Conservation (phyloP, 2,113 vertebrate species). For the Dolichotis patagonum region DNA sequence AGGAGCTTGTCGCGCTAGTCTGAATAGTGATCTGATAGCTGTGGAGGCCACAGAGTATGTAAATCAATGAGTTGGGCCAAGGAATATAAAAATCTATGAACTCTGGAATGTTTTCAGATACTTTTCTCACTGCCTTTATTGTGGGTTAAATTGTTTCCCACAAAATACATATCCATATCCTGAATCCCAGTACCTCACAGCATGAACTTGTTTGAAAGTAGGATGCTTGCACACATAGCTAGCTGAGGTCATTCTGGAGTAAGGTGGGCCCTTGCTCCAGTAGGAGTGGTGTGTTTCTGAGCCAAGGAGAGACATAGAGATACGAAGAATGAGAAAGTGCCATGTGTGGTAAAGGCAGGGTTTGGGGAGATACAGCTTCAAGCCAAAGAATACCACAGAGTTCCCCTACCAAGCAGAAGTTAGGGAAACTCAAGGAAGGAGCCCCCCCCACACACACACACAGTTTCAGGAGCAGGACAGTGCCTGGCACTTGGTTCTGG, state of each 20-base stretch:
- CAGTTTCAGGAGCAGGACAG: background rate
- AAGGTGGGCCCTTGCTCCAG: no score
- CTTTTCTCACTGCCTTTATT: background rate
- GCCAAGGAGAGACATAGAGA: background rate
- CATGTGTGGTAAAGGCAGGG: no score
- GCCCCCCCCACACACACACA: no score
- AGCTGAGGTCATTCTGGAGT: background rate
- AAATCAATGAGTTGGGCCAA: background rate
- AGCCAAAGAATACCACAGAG: background rate
- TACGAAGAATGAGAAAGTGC: background rate
- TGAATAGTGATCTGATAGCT: background rate
- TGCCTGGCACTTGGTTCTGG: rapidly evolving
- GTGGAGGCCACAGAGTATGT: background rate
- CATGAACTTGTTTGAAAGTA: background rate
- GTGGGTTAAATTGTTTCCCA: background rate
- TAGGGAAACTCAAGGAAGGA: background rate
- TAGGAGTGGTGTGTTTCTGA: background rate
- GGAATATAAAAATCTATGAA: background rate
- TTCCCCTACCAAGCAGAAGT: background rate
- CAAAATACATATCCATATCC: background rate
- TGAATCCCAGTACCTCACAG: background rate
- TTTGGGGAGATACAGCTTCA: background rate
- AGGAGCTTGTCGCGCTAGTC: background rate
- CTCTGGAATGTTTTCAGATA: background rate
- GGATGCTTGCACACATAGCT: background rate